Evolutionary conservation across 2,888 invertebrate species (phyloP).

Genomic region (Pseudolycoriella hygida): DNA sequence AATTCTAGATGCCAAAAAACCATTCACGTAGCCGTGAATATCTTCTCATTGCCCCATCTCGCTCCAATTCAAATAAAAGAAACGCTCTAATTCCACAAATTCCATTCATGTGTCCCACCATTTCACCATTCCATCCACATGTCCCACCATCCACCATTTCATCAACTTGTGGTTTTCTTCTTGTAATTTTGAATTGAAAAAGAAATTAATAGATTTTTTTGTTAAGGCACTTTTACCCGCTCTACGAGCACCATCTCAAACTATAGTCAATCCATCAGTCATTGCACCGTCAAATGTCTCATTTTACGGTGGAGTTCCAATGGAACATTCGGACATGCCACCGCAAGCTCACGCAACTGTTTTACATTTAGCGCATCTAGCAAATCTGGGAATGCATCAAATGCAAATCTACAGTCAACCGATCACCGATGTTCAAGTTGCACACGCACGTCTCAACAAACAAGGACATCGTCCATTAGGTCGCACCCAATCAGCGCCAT

Average conservation of each 20-base stretch:
- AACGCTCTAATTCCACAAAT: too few relatives aligned
- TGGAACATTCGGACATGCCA: constrained; percentile 15
- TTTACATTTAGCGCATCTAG: constrained; percentile 5
- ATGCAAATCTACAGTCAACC: constrained; percentile 27
- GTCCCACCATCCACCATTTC: too few relatives aligned
- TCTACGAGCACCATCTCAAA: constrained; percentile 10
- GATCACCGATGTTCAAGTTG: constrained; percentile 46
- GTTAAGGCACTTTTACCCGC: constrained; percentile 4
- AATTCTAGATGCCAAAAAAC: too few relatives aligned
- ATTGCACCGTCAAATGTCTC: constrained; percentile 16
- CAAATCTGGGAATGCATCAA: constrained; percentile 13
- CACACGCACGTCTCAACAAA: constrained; percentile 50
- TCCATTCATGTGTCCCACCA: too few relatives aligned
- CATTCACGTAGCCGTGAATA: too few relatives aligned
- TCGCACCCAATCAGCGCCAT: constrained; percentile 85
- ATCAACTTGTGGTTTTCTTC: too few relatives aligned
- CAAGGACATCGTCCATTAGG: constrained; percentile 65
- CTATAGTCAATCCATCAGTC: constrained; percentile 16
- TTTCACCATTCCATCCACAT: too few relatives aligned
- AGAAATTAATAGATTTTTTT: too few relatives aligned
- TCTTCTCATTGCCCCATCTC: background rate
- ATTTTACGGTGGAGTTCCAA: constrained; percentile 22
- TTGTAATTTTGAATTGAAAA: too few relatives aligned
- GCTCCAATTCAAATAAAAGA: background rate
- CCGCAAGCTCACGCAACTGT: constrained; percentile 10